Evolutionary conservation across 2,797 vertebrate species (phyloP).

Genomic region (Enteromius fasciolatus): DNA sequence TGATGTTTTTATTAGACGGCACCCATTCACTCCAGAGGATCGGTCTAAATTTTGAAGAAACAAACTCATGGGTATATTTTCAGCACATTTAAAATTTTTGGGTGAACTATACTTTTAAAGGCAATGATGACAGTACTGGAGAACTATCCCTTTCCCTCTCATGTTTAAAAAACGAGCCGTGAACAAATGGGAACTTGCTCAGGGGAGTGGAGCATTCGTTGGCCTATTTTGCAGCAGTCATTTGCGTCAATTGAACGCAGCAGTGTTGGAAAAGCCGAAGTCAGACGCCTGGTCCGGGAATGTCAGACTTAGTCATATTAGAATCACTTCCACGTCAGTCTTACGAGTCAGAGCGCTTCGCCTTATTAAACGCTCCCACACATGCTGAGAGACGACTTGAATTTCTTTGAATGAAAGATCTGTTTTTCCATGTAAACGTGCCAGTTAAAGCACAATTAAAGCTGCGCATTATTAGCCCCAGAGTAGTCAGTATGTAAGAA

Average conservation of each 20-base stretch:
- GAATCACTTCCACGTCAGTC: constrained; percentile 27
- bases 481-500: not conserved
- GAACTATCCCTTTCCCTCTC: not conserved
- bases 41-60: not conserved
- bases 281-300: constrained; percentile 30
- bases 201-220: constrained; percentile 14
- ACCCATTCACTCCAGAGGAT: not conserved
- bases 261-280: constrained; percentile 29
- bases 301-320: constrained; percentile 40
- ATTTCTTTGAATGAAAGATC: constrained; percentile 22
- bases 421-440: constrained; percentile 27
- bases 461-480: constrained; percentile 17
- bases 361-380: constrained; percentile 15
- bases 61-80: not conserved
- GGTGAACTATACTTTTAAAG: not conserved
- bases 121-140: not conserved
- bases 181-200: constrained; percentile 4
- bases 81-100: not conserved
- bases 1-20: not conserved
- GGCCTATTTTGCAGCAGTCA: constrained; percentile 17
- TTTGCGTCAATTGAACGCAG: constrained; percentile 15
- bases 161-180: constrained; percentile 20
- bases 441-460: constrained; percentile 38
- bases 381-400: constrained; percentile 23
- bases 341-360: constrained; percentile 12